A percentile compares a stretch with the other conserved stretches of the same genome.
Evolutionary conservation across 2,888 invertebrate genomes (phyloP).

Genomic region (Acleris holmiana): DNA sequence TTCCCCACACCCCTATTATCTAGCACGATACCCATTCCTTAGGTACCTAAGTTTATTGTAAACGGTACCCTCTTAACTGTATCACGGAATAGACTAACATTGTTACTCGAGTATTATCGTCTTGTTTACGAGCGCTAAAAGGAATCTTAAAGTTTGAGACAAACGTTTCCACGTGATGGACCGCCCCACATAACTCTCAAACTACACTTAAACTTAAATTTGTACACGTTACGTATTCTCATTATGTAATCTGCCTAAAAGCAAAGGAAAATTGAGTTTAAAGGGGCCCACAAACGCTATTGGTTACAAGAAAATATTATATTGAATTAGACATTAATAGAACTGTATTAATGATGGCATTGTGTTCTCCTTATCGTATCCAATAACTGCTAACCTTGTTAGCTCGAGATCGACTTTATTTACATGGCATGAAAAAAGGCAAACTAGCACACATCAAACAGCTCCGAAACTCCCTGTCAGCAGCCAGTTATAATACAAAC

Average conservation of each 20-base stretch:
- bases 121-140: constrained; percentile 60
- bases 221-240: constrained; percentile 10
- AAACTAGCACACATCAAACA: too few relatives aligned
- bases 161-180: constrained; percentile 35
- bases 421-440: too few relatives aligned
- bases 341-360: too few relatives aligned
- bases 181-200: constrained; percentile 30
- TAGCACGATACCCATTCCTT: constrained; percentile 30
- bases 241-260: background rate
- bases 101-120: constrained; percentile 50
- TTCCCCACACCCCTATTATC: constrained; percentile 30
- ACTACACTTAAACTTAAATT: constrained; percentile 30
- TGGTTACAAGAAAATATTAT: too few relatives aligned
- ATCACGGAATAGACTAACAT: constrained; percentile 50
- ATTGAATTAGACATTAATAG: too few relatives aligned
- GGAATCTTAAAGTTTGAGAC: constrained; percentile 51
- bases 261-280: background rate
- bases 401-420: too few relatives aligned
- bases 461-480: too few relatives aligned
- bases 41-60: constrained; percentile 39
- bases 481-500: too few relatives aligned
- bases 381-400: too few relatives aligned
- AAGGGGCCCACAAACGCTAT: background rate
- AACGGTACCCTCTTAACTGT: constrained; percentile 46
- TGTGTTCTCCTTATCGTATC: too few relatives aligned